Base-by-base conservation (phyloP, 2,113 vertebrate genomes). In the Cavia aperea region DNA sequence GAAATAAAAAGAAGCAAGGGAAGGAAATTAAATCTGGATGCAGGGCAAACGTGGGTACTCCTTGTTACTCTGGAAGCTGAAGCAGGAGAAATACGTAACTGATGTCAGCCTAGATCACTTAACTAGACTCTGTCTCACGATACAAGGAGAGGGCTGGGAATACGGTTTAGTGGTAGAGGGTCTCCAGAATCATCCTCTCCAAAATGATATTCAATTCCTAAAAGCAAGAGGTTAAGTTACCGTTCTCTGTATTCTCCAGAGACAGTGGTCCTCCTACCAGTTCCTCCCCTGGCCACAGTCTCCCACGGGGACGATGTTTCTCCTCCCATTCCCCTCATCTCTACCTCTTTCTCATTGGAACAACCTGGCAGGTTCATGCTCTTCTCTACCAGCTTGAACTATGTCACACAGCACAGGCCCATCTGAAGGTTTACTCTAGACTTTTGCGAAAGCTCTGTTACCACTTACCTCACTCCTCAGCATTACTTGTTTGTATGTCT, bases 381-480 rank as follows among this genome's bases (percentile, higher is more conserved):
- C 36, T 85, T 73, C 46, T 63, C 46, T 81, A 49, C 82, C 39
- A 85, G 54, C 73, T 43, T 92, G 56, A 83, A 39, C 2, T 88
- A 81, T 88, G 82, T 70, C 81, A 77, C 62, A 88, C 54, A 79
- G 16, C 26, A 1, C 56, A 93, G 63, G 24, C n/a, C 73, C 29
- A 83, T 19, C 13, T 54, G 46, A 81, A 90, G 85, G 81, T 73
- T 83, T 83, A 36, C 29, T 93, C 33, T 88, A 91, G 65, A 33
- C 51, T 90, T 93, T 88, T 86, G 13, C 51, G 56, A 33, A 39
- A 85, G 11, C 1, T 88, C 33, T 26, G 2, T 92, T 90, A 92
- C 36, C 92, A 63, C 92, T 93, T 92, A 70, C 2, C 56, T 96
- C 90, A 92, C 11, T 82, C 13, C 43, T 68, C n/a, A 66, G 21